Percentiles rank a stretch among this genome's conserved stretches.
Evolutionary conservation across 2,888 invertebrate species (phyloP).

Genomic region (Nasonia oneida): DNA sequence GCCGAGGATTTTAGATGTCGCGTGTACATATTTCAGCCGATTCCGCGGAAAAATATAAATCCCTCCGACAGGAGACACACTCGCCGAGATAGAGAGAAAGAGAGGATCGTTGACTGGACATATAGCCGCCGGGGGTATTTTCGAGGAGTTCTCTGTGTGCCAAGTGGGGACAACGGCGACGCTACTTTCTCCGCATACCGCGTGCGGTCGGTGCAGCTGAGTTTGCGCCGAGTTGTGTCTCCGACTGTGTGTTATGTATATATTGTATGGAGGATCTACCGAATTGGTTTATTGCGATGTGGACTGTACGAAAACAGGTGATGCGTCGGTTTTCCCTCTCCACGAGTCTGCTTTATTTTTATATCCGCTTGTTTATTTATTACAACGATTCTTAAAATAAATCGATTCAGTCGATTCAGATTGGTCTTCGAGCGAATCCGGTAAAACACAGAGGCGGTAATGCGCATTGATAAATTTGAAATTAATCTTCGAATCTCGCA

Average conservation of each 20-base stretch:
- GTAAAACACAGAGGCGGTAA: not conserved
- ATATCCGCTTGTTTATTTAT: too few relatives aligned
- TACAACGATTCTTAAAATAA: not conserved
- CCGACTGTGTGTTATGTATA: not conserved
- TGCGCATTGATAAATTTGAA: not conserved
- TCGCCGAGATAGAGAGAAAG: not conserved
- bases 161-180: not conserved
- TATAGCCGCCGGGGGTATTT: slow-evolving; percentile 42
- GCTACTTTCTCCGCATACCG: slow-evolving; percentile 43
- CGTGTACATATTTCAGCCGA: slow-evolving; percentile 21
- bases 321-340: too few relatives aligned
- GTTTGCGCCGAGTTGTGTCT: not conserved
- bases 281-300: too few relatives aligned
- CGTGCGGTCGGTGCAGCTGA: slow-evolving; percentile 3
- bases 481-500: not conserved
- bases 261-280: too few relatives aligned
- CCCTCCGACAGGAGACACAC: not conserved
- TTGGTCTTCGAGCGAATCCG: not conserved
- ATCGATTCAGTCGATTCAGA: not conserved
- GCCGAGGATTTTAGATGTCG: not conserved
- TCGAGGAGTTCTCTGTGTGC: not conserved
- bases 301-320: too few relatives aligned
- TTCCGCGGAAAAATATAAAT: slow-evolving; percentile 29
- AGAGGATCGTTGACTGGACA: slow-evolving; percentile 54
- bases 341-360: not conserved